Conservation (phyloP, 2,888 invertebrate genomes). For the Tipula vernalis region DNA sequence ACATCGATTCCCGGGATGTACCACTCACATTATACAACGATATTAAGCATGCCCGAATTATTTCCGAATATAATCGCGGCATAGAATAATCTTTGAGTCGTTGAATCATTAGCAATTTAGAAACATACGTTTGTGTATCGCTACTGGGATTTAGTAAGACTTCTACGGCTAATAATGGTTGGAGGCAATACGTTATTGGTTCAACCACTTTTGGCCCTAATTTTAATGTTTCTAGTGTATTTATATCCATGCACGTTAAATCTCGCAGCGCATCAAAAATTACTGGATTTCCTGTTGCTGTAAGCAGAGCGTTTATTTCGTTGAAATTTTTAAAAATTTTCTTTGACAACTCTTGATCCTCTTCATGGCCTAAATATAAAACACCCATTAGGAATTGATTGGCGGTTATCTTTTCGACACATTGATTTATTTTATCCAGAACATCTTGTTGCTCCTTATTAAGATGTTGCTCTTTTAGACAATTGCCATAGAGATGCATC, state of each 20-base stretch:
- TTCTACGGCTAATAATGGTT: constrained; percentile 73
- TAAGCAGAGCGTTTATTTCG: constrained; percentile 27
- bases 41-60: constrained; percentile 78
- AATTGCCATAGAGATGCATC: constrained; percentile 49
- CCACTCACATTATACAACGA: constrained; percentile 79
- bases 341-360: constrained; percentile 54
- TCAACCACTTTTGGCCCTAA: constrained; percentile 47
- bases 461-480: background rate
- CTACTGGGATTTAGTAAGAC: constrained; percentile 75
- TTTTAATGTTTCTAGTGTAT: constrained; percentile 27
- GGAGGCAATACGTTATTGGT: constrained; percentile 59
- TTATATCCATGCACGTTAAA: constrained; percentile 29
- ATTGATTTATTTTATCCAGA: constrained; percentile 53
- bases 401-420: constrained; percentile 53
- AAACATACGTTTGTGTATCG: constrained; percentile 66
- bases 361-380: constrained; percentile 70
- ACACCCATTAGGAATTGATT: constrained; percentile 69
- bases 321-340: constrained; percentile 60
- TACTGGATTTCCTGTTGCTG: constrained; percentile 12
- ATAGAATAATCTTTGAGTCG: constrained; percentile 71
- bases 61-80: constrained; percentile 73
- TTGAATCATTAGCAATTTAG: constrained; percentile 73
- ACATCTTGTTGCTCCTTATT: constrained; percentile 38
- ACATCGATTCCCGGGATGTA: constrained; percentile 74
- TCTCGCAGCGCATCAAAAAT: constrained; percentile 27